A percentile compares a stretch with the other conserved stretches of the same genome.
phyloP scores from a whole-genome alignment of 2,888 invertebrate species.

The Chloromyia formosa region DNA sequence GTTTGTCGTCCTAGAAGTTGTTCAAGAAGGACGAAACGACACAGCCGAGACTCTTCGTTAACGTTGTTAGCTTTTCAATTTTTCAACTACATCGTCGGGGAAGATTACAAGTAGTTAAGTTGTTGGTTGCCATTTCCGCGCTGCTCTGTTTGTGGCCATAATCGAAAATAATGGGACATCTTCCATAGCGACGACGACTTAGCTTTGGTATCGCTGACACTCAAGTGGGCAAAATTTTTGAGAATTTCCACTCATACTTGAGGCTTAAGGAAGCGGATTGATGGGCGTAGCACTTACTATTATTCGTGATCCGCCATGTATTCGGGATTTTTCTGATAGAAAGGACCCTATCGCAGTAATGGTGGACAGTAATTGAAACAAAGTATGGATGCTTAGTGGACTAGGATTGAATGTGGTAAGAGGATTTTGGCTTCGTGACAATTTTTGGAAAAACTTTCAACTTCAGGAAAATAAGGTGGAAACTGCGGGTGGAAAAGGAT shows the following conservation, averaged over 20 bases:
- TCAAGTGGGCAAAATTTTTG: not conserved
- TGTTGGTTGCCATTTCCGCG: slow-evolving; percentile 15
- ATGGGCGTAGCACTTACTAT: not conserved
- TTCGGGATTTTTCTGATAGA: not conserved
- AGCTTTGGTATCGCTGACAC: not conserved
- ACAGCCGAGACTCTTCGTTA: not conserved
- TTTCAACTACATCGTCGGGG: not conserved
- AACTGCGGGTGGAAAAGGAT: not conserved
- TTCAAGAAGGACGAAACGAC: not conserved
- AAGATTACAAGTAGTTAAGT: not conserved
- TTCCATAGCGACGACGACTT: not conserved
- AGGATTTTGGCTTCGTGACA: slow-evolving; percentile 14
- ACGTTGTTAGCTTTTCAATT: slow-evolving; percentile 29
- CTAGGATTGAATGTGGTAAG: slow-evolving; percentile 9
- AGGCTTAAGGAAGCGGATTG: not conserved
- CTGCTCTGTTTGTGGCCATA: slow-evolving; percentile 15
- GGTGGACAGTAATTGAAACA: slow-evolving; percentile 34
- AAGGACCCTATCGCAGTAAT: not conserved
- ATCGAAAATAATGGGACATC: slow-evolving; percentile 45
- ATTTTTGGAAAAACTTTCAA: slow-evolving; percentile 1
- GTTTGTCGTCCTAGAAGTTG: not conserved
- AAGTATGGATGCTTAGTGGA: slow-evolving; percentile 22
- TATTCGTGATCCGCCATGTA: not conserved
- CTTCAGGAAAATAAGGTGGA: not conserved
- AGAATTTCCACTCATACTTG: slow-evolving; percentile 7